Percentiles rank a stretch among this genome's conserved stretches.
These are phyloP conservation scores for Psix sp. DNA, from an alignment of 1,140 invertebrate species.

Conservation along the genomic window DNA sequence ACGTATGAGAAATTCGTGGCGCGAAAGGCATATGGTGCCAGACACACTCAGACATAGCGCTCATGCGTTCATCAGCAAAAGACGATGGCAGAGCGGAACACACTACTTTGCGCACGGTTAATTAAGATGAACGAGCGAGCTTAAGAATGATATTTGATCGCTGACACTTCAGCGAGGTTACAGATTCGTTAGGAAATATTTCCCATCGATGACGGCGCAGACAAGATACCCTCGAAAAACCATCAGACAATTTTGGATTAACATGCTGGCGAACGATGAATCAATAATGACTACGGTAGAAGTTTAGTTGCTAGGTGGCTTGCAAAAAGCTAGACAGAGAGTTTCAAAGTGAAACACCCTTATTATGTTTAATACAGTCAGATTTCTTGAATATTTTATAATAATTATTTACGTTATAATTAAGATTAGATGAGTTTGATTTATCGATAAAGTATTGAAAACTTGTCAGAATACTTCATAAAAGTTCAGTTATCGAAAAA, in stretches of 20 bases:
- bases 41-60: slow-evolving; percentile 54
- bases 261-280: slow-evolving; percentile 5
- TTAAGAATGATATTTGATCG: slow-evolving; percentile 44
- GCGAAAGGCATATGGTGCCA: slow-evolving; percentile 35
- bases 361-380: no score
- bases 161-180: slow-evolving; percentile 43
- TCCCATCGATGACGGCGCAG: slow-evolving; percentile 38
- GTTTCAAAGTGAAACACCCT: no score
- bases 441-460: no score
- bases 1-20: slow-evolving; percentile 48
- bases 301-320: slow-evolving; percentile 28
- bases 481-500: no score
- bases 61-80: slow-evolving; percentile 56
- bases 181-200: slow-evolving; percentile 45
- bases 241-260: slow-evolving; percentile 21
- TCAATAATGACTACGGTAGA: slow-evolving; percentile 21
- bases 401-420: no score
- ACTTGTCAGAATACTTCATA: no score
- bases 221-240: slow-evolving; percentile 16
- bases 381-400: no score
- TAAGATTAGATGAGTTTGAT: no score
- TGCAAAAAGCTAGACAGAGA: not conserved
- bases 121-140: slow-evolving; percentile 49
- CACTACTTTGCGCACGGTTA: slow-evolving; percentile 48
- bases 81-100: slow-evolving; percentile 43